Percentiles rank a stretch among this genome's conserved stretches.
Conservation (phyloP, 2,113 vertebrate genomes). For the Taurulus bubalis region DNA sequence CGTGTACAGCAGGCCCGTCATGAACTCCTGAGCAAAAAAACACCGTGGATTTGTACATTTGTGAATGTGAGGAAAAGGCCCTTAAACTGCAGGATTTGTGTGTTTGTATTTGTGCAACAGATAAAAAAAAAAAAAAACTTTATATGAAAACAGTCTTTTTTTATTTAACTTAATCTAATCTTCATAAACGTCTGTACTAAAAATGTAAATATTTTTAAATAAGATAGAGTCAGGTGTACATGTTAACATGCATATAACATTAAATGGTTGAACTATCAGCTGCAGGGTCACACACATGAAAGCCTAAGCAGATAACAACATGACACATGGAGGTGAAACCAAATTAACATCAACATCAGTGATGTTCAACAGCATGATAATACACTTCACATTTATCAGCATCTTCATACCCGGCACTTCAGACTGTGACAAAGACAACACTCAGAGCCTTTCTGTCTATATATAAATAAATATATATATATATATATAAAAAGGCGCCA, state of each 20-base stretch:
- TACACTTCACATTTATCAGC: too few species aligned
- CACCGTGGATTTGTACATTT: not conserved
- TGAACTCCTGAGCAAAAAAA: slow-evolving; percentile 90
- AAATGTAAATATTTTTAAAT: not conserved
- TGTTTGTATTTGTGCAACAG: slow-evolving; percentile 31
- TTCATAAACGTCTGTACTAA: not conserved
- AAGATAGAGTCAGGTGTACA: not conserved
- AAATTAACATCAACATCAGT: too few species aligned
- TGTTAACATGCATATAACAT: not conserved
- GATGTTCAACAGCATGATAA: too few species aligned
- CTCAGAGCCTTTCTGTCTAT: too few species aligned
- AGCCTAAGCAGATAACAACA: slow-evolving; percentile 15
- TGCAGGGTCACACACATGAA: not conserved
- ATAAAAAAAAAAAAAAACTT: slow-evolving; percentile 21
- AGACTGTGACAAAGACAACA: too few species aligned
- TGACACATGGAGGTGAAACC: too few species aligned
- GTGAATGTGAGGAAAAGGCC: not conserved
- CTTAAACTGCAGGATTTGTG: not conserved
- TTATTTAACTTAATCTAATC: not conserved
- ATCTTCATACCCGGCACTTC: too few species aligned
- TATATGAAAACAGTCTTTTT: slow-evolving; percentile 29
- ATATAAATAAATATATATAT: too few species aligned
- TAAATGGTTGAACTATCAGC: slow-evolving; percentile 5
- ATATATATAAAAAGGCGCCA: too few species aligned
- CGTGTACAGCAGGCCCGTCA: slow-evolving; percentile 91